These are phyloP conservation scores for Synanthedon vespiformis DNA, from an alignment of 2,888 invertebrate species.

Conservation along the genomic window DNA sequence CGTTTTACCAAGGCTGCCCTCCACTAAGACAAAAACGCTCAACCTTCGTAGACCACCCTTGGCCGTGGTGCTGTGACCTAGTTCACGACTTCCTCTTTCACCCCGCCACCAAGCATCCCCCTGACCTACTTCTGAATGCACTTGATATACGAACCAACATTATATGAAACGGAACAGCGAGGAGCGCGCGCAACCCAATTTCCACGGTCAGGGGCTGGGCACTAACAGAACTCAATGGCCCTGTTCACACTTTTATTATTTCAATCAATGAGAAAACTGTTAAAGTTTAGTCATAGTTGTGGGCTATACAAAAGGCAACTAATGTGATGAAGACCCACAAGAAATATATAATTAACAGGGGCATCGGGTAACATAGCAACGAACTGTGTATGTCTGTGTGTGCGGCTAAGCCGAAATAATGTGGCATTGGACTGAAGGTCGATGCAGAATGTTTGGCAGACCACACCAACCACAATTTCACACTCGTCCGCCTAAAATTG, in stretches of 20 bases:
- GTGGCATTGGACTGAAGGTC: constrained; percentile 61
- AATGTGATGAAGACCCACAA: background rate
- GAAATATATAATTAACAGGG: background rate
- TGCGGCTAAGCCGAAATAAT: constrained; percentile 42
- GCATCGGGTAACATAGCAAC: background rate
- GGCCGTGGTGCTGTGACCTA: constrained; percentile 64
- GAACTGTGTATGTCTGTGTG: constrained; percentile 6
- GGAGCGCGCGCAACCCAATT: constrained; percentile 21
- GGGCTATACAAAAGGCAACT: no score
- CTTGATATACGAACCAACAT: constrained; percentile 17
- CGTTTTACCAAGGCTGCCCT: constrained; percentile 10
- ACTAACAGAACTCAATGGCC: background rate
- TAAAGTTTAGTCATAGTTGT: no score
- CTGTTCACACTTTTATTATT: no score
- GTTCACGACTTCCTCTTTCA: constrained; percentile 28
- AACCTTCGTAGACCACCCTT: constrained; percentile 65
- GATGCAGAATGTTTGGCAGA: constrained; percentile 73
- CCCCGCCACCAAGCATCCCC: constrained; percentile 16
- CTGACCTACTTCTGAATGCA: constrained; percentile 60
- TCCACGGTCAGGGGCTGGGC: constrained; percentile 6
- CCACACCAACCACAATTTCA: constrained; percentile 12
- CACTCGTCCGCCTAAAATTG: background rate
- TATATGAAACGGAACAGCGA: background rate
- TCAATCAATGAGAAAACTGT: no score
- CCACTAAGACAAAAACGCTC: constrained; percentile 39